Evolutionary conservation across 2,797 vertebrate species (phyloP), one percentile per base, ranked within the genome.

Genomic region (Pristis pectinata): DNA sequence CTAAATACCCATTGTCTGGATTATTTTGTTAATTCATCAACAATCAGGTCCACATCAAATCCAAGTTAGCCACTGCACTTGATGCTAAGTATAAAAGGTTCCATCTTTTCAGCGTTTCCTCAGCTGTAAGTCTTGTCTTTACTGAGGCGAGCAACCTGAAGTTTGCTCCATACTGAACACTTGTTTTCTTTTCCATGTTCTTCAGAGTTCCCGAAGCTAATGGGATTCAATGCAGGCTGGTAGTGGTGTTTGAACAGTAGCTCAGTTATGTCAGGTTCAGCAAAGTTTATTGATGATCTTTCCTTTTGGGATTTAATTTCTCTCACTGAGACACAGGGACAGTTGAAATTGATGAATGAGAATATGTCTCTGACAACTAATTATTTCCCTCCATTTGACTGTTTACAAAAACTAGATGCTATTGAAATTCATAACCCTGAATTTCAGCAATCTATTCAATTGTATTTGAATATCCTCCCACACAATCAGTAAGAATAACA

Each of bases 281-380:
- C 1, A 93, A 41, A 15, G 91, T 44, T 93, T 72, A 93, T 72
- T 93, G 91, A 93, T 72, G 91, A 49, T 17, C 72, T 24, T 72
- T 72, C 37, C 37, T 41, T 49, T 72, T 93, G 91, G 67, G 64
- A 72, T 41, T 93, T 70, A 67, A 49, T 72, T 30, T 8, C 85
- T 19, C 85, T 61, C 56, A 61, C 56, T 37, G 34, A 89, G 30
- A 89, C 30, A n/a, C 56, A 61, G n/a, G 56, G 85, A 22, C 34
- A 17, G 56, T 89, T 34, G 85, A 61, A 89, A 89, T 49, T 93
- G 91, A 93, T 93, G 22, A 72, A 70, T 93, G 67, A 49, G 67
- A 93, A 49, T 49, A 37, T 93, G 27, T 72, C 91, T 44, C 24
- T 41, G 44, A 72, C 67, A 93, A 49, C 37, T 44, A 70, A 72